Base-by-base conservation (phyloP, 2,888 invertebrate species). In the Shargacucullia verbasci region DNA sequence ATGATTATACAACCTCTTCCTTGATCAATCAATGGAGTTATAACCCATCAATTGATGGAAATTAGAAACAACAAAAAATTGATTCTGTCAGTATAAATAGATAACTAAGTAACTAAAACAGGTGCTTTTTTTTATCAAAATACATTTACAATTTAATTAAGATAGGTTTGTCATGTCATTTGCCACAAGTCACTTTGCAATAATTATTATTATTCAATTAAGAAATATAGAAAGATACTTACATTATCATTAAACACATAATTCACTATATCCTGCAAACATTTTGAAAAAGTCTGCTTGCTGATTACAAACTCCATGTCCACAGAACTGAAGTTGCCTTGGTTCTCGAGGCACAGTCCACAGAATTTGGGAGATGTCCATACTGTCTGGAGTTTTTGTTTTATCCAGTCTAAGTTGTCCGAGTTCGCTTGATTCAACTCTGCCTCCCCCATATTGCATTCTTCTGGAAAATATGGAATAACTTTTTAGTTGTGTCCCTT, bases 211-310 rank as follows among this genome's bases (percentile, higher is more conserved):
- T n/a, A n/a, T n/a, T n/a, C n/a, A 4, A 20, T 20, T 20, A 3
- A 20, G 20, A 20, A 35, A 35, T 13, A 37, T 9, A 1, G 9
- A 14, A 34, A 8, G 15, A 35, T 10, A 79, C 86, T 83, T 44
- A 88, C 87, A 65, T 84, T 77, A 64, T 78, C 80, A 70, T 80
- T 80, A 27, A 87, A 82, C 20, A 87, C 73, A 69, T 81, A 81
- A 57, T 76, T 80, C 15, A 87, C 60, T 1, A 87, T 74, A 41
- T 86, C 82, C 8, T 72, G 70, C 10, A 87, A 52, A 27, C 78
- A 72, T 37, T 73, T 82, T 0, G 82, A 78, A 8, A 73, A 70
- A 0, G 62, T 68, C 12, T 76, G 71, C 11, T 78, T 70, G 27
- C 80, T 76, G 8, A 82, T 78, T 2, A 82, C 61, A 9, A 86